These are phyloP conservation scores for Aurelia sp. DNA, from an alignment of 30 jellyfish, hydroid and myxozoan species.

Conservation along the genomic window DNA sequence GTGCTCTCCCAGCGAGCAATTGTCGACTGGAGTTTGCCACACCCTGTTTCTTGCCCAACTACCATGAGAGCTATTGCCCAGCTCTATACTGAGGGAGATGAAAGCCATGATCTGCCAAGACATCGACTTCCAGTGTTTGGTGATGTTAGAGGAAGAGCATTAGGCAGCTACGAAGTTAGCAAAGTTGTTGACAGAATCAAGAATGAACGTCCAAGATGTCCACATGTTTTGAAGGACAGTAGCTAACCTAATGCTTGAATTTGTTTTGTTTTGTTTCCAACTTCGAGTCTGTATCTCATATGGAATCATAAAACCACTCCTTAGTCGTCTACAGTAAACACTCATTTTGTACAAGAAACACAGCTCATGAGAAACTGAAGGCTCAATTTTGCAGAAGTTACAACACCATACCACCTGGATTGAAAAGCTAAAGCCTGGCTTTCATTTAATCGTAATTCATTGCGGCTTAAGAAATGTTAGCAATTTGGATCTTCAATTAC, in stretches of 20 bases:
- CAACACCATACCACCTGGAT: no score
- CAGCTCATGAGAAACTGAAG: no score
- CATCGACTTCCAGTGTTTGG: conserved; percentile 45
- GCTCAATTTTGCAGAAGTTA: no score
- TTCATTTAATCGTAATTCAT: neutral
- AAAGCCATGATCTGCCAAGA: neutral
- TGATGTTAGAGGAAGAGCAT: conserved; percentile 35
- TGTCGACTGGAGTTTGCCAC: conserved; percentile 50
- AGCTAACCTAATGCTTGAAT: neutral
- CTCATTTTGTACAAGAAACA: no score
- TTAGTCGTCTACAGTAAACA: no score
- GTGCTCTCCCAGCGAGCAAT: conserved; percentile 21
- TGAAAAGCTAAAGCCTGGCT: neutral
- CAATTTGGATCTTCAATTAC: neutral
- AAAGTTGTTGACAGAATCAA: conserved; percentile 33
- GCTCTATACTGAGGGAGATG: conserved; percentile 24
- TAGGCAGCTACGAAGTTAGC: conserved; percentile 16
- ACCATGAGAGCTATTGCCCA: conserved; percentile 19
- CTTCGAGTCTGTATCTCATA: no score
- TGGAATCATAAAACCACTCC: no score
- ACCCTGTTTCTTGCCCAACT: conserved; percentile 37
- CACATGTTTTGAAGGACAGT: conserved; percentile 10
- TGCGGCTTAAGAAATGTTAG: neutral
- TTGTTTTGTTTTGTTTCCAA: no score
- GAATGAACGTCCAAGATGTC: conserved; percentile 12